A percentile compares a stretch with the other conserved stretches of the same genome.
phyloP scores from a whole-genome alignment of 2,888 invertebrate species.

The Pocota personata region DNA sequence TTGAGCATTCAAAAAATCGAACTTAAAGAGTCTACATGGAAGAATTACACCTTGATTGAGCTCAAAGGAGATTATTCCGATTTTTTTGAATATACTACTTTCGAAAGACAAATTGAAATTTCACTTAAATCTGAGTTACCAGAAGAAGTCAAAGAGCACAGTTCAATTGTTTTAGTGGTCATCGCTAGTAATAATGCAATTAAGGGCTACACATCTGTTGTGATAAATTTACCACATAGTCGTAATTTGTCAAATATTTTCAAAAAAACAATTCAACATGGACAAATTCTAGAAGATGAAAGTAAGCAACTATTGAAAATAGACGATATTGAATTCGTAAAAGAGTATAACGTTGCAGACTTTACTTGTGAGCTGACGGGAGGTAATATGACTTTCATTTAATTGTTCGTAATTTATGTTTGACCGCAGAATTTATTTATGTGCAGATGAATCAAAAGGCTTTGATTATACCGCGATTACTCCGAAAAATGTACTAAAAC shows the following conservation, averaged over 20 bases:
- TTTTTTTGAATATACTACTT: constrained; percentile 41
- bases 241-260: constrained; percentile 51
- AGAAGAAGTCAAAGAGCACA: constrained; percentile 1
- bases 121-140: constrained; percentile 14
- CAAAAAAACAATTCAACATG: constrained; percentile 24
- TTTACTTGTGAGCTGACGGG: constrained; percentile 61
- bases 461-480: constrained; percentile 46
- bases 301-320: constrained; percentile 43
- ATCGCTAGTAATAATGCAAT: constrained; percentile 35
- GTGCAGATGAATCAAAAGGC: constrained; percentile 57
- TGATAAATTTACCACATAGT: constrained; percentile 42
- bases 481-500: constrained; percentile 24
- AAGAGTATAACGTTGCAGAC: constrained; percentile 31
- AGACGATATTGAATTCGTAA: constrained; percentile 40
- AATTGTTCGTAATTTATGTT: not conserved
- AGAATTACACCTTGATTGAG: constrained; percentile 37
- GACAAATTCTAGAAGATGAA: constrained; percentile 32
- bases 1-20: constrained; percentile 67
- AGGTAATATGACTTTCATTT: constrained; percentile 48
- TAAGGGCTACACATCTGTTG: constrained; percentile 47
- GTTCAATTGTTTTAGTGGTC: constrained; percentile 44
- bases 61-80: constrained; percentile 67
- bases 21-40: constrained; percentile 52
- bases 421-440: not conserved
- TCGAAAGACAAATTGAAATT: constrained; percentile 50